Evolutionary conservation across 1,140 invertebrate species (phyloP).

Genomic region (Goniozus legneri): DNA sequence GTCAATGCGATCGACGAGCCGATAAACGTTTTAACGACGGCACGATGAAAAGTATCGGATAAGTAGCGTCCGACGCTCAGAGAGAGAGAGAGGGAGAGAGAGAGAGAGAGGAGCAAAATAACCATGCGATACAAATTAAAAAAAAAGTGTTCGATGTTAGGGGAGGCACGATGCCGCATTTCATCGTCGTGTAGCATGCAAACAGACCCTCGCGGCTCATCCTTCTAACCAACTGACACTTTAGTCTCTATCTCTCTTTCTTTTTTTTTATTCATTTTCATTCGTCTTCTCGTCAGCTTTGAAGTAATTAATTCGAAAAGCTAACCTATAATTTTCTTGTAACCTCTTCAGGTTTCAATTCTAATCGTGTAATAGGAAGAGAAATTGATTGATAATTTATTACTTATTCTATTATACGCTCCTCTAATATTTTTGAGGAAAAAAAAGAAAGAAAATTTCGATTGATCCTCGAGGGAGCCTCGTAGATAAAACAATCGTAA

Average conservation of each 20-base stretch:
- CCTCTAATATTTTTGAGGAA: too few species aligned
- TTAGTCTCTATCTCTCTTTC: constrained; percentile 2
- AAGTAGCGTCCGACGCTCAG: too few species aligned
- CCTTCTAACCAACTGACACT: constrained; percentile 14
- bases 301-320: constrained; percentile 16
- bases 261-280: neutral
- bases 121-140: too few species aligned
- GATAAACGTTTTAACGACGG: too few species aligned
- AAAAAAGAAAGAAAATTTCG: too few species aligned
- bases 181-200: constrained; percentile 30
- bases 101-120: constrained; percentile 9
- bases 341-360: neutral
- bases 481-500: too few species aligned
- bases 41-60: too few species aligned
- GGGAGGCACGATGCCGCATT: constrained; percentile 26
- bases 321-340: constrained; percentile 8
- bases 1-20: too few species aligned
- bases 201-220: constrained; percentile 25
- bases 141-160: constrained; percentile 24
- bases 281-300: constrained; percentile 1
- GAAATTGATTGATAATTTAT: too few species aligned
- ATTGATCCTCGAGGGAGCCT: too few species aligned
- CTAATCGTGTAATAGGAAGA: too few species aligned
- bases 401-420: too few species aligned
- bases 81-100: constrained; percentile 11